Evolutionary conservation across 2,888 invertebrate genomes (phyloP).

Genomic region (Synergus umbraculus): DNA sequence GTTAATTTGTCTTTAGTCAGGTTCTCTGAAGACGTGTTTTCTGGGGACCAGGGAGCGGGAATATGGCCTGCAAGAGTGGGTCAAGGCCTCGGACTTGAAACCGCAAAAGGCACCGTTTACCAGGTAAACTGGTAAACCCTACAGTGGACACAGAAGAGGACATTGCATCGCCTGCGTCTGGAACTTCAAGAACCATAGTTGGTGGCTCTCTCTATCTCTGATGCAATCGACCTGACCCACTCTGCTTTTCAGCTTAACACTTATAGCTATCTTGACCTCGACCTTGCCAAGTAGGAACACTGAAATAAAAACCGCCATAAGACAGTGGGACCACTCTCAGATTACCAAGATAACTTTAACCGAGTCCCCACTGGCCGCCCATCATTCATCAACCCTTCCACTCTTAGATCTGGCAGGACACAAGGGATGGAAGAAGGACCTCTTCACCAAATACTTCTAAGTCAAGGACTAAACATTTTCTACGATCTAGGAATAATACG

Average conservation of each 20-base stretch:
- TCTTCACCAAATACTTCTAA: neutral
- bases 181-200: neutral
- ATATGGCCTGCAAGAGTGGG: slow-evolving; percentile 55
- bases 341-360: slow-evolving; percentile 76
- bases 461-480: too few relatives aligned
- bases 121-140: slow-evolving; percentile 41
- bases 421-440: slow-evolving; percentile 6
- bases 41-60: slow-evolving; percentile 41
- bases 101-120: slow-evolving; percentile 44
- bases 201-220: slow-evolving; percentile 41
- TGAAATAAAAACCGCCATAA: slow-evolving; percentile 66
- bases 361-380: slow-evolving; percentile 70
- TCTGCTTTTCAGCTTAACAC: slow-evolving; percentile 65
- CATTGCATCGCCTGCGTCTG: neutral
- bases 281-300: slow-evolving; percentile 70
- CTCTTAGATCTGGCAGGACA: neutral
- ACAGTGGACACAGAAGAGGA: neutral
- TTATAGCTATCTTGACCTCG: slow-evolving; percentile 68
- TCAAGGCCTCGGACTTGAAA: slow-evolving; percentile 58
- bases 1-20: slow-evolving; percentile 14
- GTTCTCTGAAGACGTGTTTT: slow-evolving; percentile 11
- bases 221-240: slow-evolving; percentile 67
- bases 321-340: slow-evolving; percentile 70
- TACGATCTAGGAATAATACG: too few relatives aligned
- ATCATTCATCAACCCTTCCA: slow-evolving; percentile 74